Base-by-base conservation (phyloP, 2,888 invertebrate genomes). In the Cantharis nigra region DNA sequence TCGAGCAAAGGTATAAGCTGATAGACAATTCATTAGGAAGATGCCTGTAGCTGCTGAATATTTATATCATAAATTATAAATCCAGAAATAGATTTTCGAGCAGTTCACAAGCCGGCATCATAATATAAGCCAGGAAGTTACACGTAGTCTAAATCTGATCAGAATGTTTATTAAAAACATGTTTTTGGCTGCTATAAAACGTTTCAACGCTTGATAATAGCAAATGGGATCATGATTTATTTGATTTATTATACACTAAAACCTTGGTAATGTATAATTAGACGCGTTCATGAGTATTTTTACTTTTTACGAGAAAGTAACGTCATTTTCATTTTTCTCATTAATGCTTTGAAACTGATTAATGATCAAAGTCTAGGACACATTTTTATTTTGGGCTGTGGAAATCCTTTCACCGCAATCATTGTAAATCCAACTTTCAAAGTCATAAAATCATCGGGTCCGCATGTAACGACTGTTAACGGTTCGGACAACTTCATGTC, bases 61-160 rank as follows among this genome's bases (percentile, higher is more conserved):
- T 81, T 81, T 81, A 80, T 80, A 81, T 79, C 81, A 74, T 79
- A 78, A 80, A 81, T 79, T 78, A 78, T 81, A 80, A 79, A 78
- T 80, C 78, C 76, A 78, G 79, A 81, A 78, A 80, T 80, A 76
- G 79, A 78, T 72, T 80, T 78, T 74, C 71, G 77, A 75, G 73
- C 76, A 71, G 75, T 72, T 72, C 67, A 77, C 70, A 69, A 69
- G 69, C 70, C 67, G 71, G 64, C 76, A 75, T 69, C 63, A 67
- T 67, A 69, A 70, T 74, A 74, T 76, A 74, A 74, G 81, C 81
- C 81, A 81, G 81, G 81, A 81, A 81, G 81, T 81, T 81, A 73
- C 72, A 75, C 67, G 76, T 75, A 69, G 74, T 79, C 79, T 79
- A 79, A 79, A 72, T 79, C 62, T 79, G 79, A 72, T 79, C 63